Base-by-base conservation (phyloP, 2,888 invertebrate species). In the Malthinus flaveolus region DNA sequence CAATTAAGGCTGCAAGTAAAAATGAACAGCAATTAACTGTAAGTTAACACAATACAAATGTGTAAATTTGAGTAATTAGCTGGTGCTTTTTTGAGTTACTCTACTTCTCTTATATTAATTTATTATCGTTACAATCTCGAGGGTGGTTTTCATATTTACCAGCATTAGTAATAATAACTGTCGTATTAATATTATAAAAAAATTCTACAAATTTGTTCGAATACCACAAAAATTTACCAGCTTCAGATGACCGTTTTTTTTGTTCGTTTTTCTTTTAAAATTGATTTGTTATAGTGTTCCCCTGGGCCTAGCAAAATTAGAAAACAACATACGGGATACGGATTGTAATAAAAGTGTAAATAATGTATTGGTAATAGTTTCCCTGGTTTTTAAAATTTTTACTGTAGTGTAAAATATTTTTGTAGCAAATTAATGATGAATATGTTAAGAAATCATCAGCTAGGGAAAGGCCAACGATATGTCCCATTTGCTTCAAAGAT, bases 381-480 rank as follows among this genome's bases (percentile, higher is more conserved):
- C n/a, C 7, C 7, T 9, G n/a, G 1, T 33, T 35, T 35, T 35
- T 35, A 10, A 35, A 35, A 35, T 35, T 35, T 10, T 10, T 35
- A 35, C 10, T n/a, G n/a, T n/a, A n/a, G n/a, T 35, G 10, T 35
- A 9, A 7, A 35, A 35, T 35, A 35, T 35, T 35, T 35, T 35
- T 42, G 42, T 15, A 42, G 15, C 15, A 42, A 42, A 15, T n/a
- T 13, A 10, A 39, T 10, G 8, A 12, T 8, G 33, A 42, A 23
- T 55, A 55, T 49, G n/a, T 8, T 23, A 55, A 34, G 35, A 49
- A 48, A 34, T 31, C 39, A 10, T 23, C 11, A 11, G 59, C 59
- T 32, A 55, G 55, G 23, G 59, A 59, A 48, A 50, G 59, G 36
- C 55, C 59, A 42, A 55, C 59, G 9, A 50, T 59, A 8, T 59